Conservation (phyloP, 2,888 invertebrate genomes). For the Iselma pallidipennis region DNA sequence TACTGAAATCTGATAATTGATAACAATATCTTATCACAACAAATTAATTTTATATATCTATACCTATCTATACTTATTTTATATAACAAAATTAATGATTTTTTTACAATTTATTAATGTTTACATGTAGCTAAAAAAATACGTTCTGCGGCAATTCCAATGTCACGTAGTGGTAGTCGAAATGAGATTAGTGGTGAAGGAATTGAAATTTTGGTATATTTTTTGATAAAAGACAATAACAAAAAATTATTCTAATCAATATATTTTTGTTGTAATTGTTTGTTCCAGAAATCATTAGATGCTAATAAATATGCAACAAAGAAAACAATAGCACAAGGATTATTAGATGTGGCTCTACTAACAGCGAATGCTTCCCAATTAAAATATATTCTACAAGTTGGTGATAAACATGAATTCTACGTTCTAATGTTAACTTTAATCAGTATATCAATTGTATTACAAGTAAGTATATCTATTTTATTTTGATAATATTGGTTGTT, state of each 20-base stretch:
- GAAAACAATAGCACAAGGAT: slow-evolving; percentile 90
- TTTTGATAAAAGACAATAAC: no score
- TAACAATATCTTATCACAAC: background rate
- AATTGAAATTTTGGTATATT: slow-evolving; percentile 29
- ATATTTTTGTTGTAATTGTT: slow-evolving; percentile 17
- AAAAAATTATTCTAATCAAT: background rate
- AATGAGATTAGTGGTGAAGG: slow-evolving; percentile 28
- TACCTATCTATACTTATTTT: background rate
- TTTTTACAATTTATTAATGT: background rate
- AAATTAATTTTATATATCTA: no score
- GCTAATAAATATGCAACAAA: slow-evolving; percentile 90
- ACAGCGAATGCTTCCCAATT: slow-evolving; percentile 89
- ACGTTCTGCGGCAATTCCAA: background rate
- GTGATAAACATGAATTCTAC: slow-evolving; percentile 85
- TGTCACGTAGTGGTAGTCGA: slow-evolving; percentile 10
- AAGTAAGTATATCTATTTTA: slow-evolving; percentile 63
- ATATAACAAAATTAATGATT: no score
- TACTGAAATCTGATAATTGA: background rate
- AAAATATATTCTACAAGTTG: slow-evolving; percentile 84
- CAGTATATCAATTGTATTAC: slow-evolving; percentile 79
- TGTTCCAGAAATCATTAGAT: slow-evolving; percentile 73
- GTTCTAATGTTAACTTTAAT: slow-evolving; percentile 78
- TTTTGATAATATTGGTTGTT: background rate
- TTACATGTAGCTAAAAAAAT: background rate
- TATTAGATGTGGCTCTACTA: slow-evolving; percentile 84